Evolutionary conservation across 1,140 invertebrate species (phyloP).

Genomic region (Mizuhopecten yessoensis): DNA sequence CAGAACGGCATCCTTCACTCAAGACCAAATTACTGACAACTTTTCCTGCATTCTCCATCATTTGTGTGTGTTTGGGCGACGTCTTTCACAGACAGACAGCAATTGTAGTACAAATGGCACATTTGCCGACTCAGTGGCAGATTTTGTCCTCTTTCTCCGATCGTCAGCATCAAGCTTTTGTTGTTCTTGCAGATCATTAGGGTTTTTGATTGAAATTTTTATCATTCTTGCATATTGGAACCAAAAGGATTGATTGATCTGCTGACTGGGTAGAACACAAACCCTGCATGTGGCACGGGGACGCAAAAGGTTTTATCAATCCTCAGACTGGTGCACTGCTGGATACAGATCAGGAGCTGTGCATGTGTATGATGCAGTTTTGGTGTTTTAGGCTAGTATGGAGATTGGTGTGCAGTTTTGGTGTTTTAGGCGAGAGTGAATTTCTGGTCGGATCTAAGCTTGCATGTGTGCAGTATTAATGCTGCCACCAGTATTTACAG

Average conservation of each 20-base stretch:
- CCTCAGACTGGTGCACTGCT: neutral
- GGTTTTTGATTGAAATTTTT: constrained; percentile 10
- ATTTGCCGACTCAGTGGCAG: neutral
- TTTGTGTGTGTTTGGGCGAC: neutral
- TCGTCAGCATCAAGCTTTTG: neutral
- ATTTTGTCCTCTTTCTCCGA: neutral
- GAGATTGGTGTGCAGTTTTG: neutral
- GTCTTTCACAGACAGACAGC: neutral
- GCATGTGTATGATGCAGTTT: neutral
- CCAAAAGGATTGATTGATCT: neutral
- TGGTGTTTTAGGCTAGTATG: neutral
- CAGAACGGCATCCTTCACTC: neutral
- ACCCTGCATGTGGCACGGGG: neutral
- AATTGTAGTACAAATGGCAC: neutral
- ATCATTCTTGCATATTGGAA: neutral
- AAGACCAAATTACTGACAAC: neutral
- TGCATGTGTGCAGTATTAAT: no score
- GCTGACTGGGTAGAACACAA: neutral
- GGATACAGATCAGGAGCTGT: neutral
- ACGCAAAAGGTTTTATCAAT: neutral
- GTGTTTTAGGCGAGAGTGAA: neutral
- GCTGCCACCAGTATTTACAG: no score
- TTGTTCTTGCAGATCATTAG: neutral
- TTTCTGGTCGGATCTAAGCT: neutral
- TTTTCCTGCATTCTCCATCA: neutral